Evolutionary conservation across 2,888 invertebrate species (phyloP), one percentile per base, ranked within the genome.

Genomic region (Cremastobaeus sp.): DNA sequence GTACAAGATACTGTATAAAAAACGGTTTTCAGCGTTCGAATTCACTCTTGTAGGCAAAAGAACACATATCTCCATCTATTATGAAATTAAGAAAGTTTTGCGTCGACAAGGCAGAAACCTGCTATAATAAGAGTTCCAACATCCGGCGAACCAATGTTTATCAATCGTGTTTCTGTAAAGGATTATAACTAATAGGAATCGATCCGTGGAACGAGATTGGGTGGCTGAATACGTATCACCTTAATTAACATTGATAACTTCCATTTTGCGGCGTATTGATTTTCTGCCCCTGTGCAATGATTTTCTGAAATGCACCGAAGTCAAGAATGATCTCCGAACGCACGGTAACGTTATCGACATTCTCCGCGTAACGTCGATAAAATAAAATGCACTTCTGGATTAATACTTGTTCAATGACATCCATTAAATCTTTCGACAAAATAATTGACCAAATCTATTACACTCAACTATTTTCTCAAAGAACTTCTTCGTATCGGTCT

Each of bases 31-130:
- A n/a, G n/a, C n/a, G n/a, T n/a, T n/a, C n/a, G n/a, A n/a, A n/a
- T n/a, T n/a, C n/a, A n/a, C n/a, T n/a, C n/a, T n/a, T n/a, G n/a
- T n/a, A n/a, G n/a, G n/a, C n/a, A n/a, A n/a, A n/a, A n/a, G n/a
- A n/a, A n/a, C n/a, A n/a, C n/a, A n/a, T n/a, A 43, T 65, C 66
- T 34, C 70, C 74, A 74, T 76, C 57, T 76, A 66, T 76, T 76
- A 71, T 35, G 59, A 55, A 68, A 74, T 62, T 50, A 25, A 25
- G 32, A 15, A 74, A 68, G 41, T 59, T 59, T 47, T 35, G 54
- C 17, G 71, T 71, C 76, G 76, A 69, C 54, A 76, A 76, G 45
- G 74, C 54, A 76, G 76, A 20, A 30, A 39, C 17, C 76, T 68
- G 34, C 50, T 15, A 21, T 17, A 28, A 25, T 45, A 25, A 1